Conservation (phyloP, 2,113 vertebrate species). For the Cygnus atratus region DNA sequence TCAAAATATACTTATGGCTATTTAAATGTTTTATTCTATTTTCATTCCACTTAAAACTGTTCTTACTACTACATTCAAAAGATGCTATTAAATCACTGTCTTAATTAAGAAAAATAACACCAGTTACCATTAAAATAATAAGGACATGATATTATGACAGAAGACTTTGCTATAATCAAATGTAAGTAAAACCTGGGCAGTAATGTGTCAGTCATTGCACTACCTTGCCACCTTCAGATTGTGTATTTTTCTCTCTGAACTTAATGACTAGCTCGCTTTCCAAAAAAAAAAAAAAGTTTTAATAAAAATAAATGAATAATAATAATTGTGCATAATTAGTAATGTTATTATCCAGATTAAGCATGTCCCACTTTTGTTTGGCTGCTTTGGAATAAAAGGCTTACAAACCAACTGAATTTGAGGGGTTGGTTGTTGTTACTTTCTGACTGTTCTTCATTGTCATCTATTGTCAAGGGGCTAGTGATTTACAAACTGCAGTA, state of each 20-base stretch:
- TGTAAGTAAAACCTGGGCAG: neutral
- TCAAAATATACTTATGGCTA: neutral
- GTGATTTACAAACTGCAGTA: neutral
- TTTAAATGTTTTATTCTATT: neutral
- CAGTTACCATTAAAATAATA: neutral
- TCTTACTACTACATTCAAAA: neutral
- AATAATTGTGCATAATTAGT: neutral
- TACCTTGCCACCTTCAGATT: neutral
- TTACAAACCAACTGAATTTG: neutral
- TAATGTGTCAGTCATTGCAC: neutral
- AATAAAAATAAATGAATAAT: neutral
- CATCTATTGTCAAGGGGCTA: neutral
- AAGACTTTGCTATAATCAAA: neutral
- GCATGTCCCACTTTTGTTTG: neutral
- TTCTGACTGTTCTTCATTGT: neutral
- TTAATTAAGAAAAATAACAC: neutral
- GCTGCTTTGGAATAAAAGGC: neutral
- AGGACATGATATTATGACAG: neutral
- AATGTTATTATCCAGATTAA: neutral
- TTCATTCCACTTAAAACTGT: neutral
- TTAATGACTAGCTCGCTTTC: neutral
- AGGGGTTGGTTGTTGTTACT: neutral
- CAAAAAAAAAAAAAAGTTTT: neutral
- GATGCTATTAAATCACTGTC: neutral
- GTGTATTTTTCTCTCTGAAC: neutral